Evolutionary conservation across 2,113 vertebrate species (phyloP), one percentile per base, ranked within the genome.

Genomic region (Apeltes quadracus): DNA sequence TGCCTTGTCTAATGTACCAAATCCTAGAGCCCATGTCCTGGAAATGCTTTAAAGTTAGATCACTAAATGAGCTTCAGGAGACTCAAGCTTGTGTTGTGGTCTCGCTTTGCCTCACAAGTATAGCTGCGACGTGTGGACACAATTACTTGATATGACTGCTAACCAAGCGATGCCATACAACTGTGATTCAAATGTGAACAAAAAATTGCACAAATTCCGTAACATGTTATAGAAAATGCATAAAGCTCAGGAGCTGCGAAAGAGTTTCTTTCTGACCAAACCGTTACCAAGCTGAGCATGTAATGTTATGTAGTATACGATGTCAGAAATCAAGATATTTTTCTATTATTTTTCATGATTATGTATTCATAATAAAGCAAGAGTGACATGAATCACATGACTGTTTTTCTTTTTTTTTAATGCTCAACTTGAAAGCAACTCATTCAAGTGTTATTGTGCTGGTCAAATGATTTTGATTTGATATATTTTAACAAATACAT

Each of bases 321-420:
- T 48, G 12, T 62, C 50, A 63, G 23, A 61, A 3, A 3, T 9
- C 6, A 56, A 18, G 10, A 8, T 73, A 23, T 83, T 81, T 84
- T 87, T 87, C 39, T 53, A 84, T 34, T 34, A 4, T 34, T 34
- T 34, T 34, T 34, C 32, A 69, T 6, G 25, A 79, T 83, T 78
- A 64, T 9, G 2, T 78, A 66, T 79, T 85, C 18, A 43, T 65
- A 86, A 63, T 78, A 87, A 86, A 83, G 8, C 15, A 69, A 23
- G 89, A 34, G 41, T 85, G 1, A 93, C 93, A 1, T 91, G 91
- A 25, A 93, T 29, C 16, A 61, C 2, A 59, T 1, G 63, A 38
- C n/a, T 5, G 15, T 25, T 14, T 48, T 3, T 20, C 14, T 46
- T 69, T 44, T 5, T 48, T 14, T 50, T 3, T 34, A 48, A 2